phyloP scores from a whole-genome alignment of 92 coral and sea anemone species.

The Heliopora coerulea region DNA sequence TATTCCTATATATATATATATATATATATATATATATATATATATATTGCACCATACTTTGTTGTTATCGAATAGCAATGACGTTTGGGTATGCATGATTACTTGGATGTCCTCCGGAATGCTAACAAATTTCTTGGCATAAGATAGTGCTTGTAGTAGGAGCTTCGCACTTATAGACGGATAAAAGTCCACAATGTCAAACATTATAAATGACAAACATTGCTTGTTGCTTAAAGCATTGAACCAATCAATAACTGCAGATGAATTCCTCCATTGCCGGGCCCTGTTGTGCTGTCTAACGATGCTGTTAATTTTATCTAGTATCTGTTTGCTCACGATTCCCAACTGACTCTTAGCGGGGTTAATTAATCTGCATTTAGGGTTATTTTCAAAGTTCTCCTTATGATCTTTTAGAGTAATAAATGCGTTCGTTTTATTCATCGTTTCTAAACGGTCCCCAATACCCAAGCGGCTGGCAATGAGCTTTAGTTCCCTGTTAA shows the following conservation, averaged over 20 bases:
- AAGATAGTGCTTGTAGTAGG: not conserved
- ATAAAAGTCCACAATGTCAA: slow-evolving; percentile 2
- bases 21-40: too few species aligned
- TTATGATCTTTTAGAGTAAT: slow-evolving; percentile 15
- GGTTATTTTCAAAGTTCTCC: slow-evolving; percentile 14
- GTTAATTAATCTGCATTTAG: slow-evolving; percentile 6
- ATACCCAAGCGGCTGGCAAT: not conserved
- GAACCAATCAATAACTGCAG: not conserved
- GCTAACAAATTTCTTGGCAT: not conserved
- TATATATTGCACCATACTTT: too few species aligned
- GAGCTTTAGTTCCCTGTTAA: not conserved
- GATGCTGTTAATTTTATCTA: not conserved
- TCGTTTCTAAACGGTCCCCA: not conserved
- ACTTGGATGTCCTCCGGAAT: slow-evolving; percentile 4
- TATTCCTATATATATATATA: too few species aligned
- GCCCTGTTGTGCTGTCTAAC: not conserved
- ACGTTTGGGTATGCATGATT: slow-evolving; percentile 24
- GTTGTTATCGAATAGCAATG: not conserved
- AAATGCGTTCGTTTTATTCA: not conserved
- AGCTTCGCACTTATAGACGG: not conserved
- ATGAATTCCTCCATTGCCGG: not conserved
- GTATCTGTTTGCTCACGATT: not conserved
- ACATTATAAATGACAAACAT: not conserved
- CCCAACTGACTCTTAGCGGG: slow-evolving; percentile 9
- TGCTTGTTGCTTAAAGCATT: not conserved